These are phyloP conservation scores for Molorchus minor DNA, from an alignment of 2,888 invertebrate species.

Conservation along the genomic window DNA sequence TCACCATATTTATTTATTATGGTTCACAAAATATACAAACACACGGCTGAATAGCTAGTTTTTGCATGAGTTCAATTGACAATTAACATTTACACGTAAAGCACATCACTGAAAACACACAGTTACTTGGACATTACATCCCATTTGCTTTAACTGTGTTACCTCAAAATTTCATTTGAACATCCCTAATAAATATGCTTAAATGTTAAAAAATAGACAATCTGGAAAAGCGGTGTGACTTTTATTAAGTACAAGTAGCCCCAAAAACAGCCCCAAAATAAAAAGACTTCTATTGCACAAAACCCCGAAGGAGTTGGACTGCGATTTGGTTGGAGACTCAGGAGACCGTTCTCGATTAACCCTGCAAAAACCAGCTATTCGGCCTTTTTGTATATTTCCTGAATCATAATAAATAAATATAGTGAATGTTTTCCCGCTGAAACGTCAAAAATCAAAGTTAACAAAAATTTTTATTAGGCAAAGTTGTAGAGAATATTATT, in stretches of 20 bases:
- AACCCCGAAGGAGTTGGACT: too few species aligned
- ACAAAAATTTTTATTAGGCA: too few species aligned
- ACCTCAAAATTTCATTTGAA: conserved; percentile 3
- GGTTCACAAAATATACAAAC: too few species aligned
- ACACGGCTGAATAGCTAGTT: too few species aligned
- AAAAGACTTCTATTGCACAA: too few species aligned
- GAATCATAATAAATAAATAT: background rate
- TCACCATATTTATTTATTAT: too few species aligned
- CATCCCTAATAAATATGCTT: background rate
- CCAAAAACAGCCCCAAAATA: background rate
- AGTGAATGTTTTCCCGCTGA: too few species aligned
- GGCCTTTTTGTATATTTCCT: background rate
- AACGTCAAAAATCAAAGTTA: too few species aligned
- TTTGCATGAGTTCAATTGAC: background rate
- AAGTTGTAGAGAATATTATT: too few species aligned
- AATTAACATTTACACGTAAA: conserved; percentile 3
- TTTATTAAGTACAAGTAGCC: background rate
- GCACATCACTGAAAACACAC: conserved; percentile 1
- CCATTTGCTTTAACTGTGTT: background rate
- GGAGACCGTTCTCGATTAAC: too few species aligned
- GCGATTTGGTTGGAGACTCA: too few species aligned
- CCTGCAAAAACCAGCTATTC: background rate
- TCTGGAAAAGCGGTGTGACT: conserved; percentile 1
- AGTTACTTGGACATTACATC: conserved; percentile 2
- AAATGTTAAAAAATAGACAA: background rate